These are phyloP conservation scores for Pachyramphus minor DNA, from an alignment of 2,113 vertebrate species.

Conservation along the genomic window DNA sequence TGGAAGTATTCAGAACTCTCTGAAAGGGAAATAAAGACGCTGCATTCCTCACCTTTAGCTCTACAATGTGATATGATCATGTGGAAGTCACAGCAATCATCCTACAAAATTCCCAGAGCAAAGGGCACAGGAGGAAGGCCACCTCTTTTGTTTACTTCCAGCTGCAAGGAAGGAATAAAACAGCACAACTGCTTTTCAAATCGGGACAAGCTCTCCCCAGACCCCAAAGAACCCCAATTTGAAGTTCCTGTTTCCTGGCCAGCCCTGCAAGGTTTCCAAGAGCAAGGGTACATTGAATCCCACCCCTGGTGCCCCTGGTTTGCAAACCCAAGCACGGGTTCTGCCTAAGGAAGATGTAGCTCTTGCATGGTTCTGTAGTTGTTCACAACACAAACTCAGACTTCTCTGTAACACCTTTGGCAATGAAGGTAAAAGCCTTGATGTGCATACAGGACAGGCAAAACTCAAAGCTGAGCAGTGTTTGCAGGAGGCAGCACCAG, in stretches of 20 bases:
- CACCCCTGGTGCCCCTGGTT: neutral
- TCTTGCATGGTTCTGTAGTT: neutral
- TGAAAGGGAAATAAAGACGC: neutral
- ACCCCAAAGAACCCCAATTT: neutral
- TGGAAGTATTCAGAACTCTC: neutral
- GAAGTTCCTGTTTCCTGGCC: neutral
- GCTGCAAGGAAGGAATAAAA: neutral
- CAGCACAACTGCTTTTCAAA: neutral
- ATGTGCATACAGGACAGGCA: neutral
- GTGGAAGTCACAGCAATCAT: neutral
- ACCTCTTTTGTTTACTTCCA: neutral
- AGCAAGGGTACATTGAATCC: neutral
- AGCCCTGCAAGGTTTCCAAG: neutral
- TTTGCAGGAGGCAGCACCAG: neutral
- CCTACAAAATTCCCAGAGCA: neutral
- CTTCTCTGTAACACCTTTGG: neutral
- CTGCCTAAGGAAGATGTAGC: neutral
- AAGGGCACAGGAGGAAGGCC: neutral
- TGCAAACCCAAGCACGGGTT: neutral
- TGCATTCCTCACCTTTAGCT: neutral
- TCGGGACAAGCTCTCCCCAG: neutral
- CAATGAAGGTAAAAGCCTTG: neutral
- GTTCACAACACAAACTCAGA: neutral
- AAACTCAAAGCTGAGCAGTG: neutral
- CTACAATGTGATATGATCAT: accelerated